phyloP scores from a whole-genome alignment of 2,797 vertebrate genomes.

The Microctenopoma steveboyesi region DNA sequence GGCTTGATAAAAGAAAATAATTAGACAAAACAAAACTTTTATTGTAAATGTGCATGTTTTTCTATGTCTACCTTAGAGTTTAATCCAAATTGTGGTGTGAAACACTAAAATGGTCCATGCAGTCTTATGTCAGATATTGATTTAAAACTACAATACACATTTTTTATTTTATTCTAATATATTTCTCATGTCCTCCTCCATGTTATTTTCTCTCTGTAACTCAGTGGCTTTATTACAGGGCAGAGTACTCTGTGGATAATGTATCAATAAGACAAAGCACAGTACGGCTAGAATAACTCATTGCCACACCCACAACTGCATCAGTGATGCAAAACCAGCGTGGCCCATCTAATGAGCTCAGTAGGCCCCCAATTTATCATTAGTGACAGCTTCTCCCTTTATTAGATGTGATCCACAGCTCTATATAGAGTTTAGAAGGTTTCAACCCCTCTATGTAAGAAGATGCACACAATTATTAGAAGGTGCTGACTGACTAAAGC shows the following conservation, averaged over 20 bases:
- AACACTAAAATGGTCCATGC: neutral
- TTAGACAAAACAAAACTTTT: too few species aligned
- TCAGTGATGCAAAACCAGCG: constrained; percentile 88
- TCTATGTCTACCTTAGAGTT: too few species aligned
- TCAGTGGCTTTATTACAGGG: neutral
- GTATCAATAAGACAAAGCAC: constrained; percentile 43
- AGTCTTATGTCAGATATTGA: neutral
- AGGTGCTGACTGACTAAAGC: constrained; percentile 6
- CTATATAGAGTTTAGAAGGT: constrained; percentile 52
- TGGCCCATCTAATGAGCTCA: constrained; percentile 92
- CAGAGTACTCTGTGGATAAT: neutral
- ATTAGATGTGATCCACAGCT: constrained; percentile 58
- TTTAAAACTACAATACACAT: neutral
- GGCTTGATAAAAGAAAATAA: too few species aligned
- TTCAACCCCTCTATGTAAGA: constrained; percentile 30
- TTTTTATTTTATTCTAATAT: neutral
- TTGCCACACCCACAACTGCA: constrained; percentile 81
- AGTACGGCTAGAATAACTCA: constrained; percentile 66
- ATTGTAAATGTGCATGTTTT: too few species aligned
- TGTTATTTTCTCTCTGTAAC: neutral
- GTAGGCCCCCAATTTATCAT: constrained; percentile 93
- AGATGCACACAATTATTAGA: constrained; percentile 4
- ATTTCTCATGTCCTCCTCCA: neutral
- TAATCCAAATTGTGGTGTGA: neutral
- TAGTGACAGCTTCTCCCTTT: constrained; percentile 83